phyloP scores from a whole-genome alignment of 2,797 vertebrate species.

The Percopsis omiscomaycus region DNA sequence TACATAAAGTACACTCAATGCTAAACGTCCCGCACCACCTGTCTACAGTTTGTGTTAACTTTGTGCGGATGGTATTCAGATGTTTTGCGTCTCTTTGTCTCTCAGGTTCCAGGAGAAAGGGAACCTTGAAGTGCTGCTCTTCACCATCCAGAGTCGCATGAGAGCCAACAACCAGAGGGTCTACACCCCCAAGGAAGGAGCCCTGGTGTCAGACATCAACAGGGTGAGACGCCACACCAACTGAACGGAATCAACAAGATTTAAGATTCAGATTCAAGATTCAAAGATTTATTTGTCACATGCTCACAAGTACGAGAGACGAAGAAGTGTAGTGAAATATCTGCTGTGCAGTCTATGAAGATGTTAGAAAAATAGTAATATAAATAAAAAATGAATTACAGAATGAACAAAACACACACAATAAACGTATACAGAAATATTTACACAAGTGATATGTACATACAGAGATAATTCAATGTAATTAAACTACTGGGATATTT shows the following conservation, averaged over 20 bases:
- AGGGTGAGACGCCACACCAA: slow-evolving; percentile 74
- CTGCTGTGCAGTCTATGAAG: too few relatives aligned
- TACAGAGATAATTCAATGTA: too few relatives aligned
- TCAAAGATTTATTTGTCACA: too few relatives aligned
- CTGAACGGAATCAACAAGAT: background rate
- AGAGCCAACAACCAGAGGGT: slow-evolving; percentile 97
- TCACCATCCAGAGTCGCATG: slow-evolving; percentile 98
- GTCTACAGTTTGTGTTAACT: background rate
- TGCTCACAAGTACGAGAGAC: too few relatives aligned
- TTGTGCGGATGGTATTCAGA: background rate
- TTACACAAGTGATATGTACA: too few relatives aligned
- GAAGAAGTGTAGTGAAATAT: too few relatives aligned
- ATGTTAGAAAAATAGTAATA: too few relatives aligned
- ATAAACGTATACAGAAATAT: too few relatives aligned
- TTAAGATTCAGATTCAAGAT: background rate
- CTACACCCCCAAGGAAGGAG: slow-evolving; percentile 91
- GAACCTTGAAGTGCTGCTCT: slow-evolving; percentile 94
- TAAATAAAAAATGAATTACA: too few relatives aligned
- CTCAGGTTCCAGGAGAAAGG: slow-evolving; percentile 96
- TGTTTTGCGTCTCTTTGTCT: slow-evolving; percentile 2
- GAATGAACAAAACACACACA: too few relatives aligned
- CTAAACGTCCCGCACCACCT: background rate
- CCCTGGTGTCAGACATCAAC: slow-evolving; percentile 96
- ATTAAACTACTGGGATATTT: too few relatives aligned
- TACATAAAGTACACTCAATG: too few relatives aligned